Evolutionary conservation across 2,113 vertebrate genomes (phyloP).

Genomic region (Sorex fumeus): DNA sequence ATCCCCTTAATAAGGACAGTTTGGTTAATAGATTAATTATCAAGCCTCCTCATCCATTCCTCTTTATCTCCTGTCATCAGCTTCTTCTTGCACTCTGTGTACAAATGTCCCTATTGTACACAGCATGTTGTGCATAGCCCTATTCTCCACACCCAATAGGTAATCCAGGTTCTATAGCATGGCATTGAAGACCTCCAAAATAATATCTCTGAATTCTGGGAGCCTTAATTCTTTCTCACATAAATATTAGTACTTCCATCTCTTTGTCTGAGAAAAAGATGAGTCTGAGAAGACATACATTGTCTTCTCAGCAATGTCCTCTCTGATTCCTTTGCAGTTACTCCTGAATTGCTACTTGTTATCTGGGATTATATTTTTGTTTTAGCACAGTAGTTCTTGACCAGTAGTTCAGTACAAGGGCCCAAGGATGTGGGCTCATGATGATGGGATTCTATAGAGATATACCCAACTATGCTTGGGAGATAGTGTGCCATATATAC

Average conservation of each 20-base stretch:
- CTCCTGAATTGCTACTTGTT: not conserved
- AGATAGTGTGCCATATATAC: no score
- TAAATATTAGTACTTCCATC: not conserved
- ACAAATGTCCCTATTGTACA: not conserved
- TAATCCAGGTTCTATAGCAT: not conserved
- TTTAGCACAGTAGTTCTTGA: not conserved
- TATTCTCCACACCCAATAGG: not conserved
- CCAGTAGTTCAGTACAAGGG: no score
- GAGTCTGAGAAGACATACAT: no score
- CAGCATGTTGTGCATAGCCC: no score
- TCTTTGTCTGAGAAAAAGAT: not conserved
- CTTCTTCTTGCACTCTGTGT: slow-evolving; percentile 12
- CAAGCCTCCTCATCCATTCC: not conserved
- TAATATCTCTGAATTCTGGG: not conserved
- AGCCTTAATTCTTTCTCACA: not conserved
- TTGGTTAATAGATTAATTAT: slow-evolving; percentile 42
- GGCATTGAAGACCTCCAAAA: not conserved
- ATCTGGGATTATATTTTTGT: not conserved
- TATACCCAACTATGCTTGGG: no score
- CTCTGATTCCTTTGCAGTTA: not conserved
- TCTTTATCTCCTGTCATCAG: not conserved
- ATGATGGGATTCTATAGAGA: no score
- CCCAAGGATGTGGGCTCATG: no score
- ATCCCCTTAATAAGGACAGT: slow-evolving; percentile 59
- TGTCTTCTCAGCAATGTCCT: not conserved